Base-by-base conservation (phyloP, 2,888 invertebrate genomes). In the Troides aeacus region DNA sequence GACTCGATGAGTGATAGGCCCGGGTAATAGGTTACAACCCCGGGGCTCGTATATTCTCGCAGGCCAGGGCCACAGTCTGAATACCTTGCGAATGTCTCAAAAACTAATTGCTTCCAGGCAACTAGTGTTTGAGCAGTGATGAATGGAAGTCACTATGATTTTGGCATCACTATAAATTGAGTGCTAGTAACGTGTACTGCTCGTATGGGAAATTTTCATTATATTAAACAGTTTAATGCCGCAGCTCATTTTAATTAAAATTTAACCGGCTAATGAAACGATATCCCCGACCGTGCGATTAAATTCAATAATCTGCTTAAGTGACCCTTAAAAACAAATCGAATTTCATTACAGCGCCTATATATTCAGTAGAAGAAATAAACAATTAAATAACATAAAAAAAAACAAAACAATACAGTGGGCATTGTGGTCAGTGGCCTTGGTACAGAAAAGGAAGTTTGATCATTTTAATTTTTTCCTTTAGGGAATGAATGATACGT, bases 231-330 rank as follows among this genome's bases (percentile, higher is more conserved):
- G 18, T n/a, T 53, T 6, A 53, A 53, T 53, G n/a, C 53, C 18
- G 30, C 30, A 53, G 24, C 62, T 23, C 62, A 30, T 63, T 63
- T 63, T 63, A 46, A 66, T 66, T 66, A 59, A 59, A 66, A 66
- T 66, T 59, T 61, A 66, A 56, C 21, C 36, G 30, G 53, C 7
- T 39, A 64, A 39, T 57, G 21, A 58, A 58, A 24, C 53, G 24
- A 42, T 58, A 64, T 58, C 58, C 57, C 21, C 57, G n/a, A 42
- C 58, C 42, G 58, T 64, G 15, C 58, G 42, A 57, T 57, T 64
- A 64, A 42, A 64, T 39, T 58, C 39, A 64, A 42, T 64, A 58
- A 64, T 58, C 64, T 23, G 57, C 64, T 64, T 64, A 64, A 57
- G 57, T 57, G 36, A 30, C 57, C 39, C 15, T 58, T 42, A 36